phyloP scores from a whole-genome alignment of 2,113 vertebrate genomes.

The Capreolus pygargus region DNA sequence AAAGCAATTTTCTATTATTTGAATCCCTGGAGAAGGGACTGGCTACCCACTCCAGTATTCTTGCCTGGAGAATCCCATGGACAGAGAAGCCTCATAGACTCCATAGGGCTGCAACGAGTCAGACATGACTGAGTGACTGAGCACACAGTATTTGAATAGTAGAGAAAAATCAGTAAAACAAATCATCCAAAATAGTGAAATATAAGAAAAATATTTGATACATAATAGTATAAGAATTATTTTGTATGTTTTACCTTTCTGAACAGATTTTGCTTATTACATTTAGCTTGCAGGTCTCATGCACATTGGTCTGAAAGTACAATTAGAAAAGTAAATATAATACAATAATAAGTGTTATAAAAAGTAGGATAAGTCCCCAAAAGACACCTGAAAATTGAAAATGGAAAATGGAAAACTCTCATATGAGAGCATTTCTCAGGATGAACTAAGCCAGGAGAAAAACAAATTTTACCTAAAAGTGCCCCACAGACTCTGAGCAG shows the following conservation, averaged over 20 bases:
- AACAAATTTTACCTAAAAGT: not conserved
- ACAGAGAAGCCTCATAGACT: not conserved
- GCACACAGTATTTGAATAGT: not conserved
- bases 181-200: not conserved
- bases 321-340: constrained; percentile 51
- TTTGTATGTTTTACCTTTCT: constrained; percentile 2
- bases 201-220: not conserved
- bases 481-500: not conserved
- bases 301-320: not conserved
- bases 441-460: constrained; percentile 16
- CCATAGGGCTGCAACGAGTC: not conserved
- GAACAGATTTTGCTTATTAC: constrained; percentile 24
- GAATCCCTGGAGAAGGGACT: not conserved
- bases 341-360: not conserved
- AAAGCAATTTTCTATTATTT: constrained; percentile 23
- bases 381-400: not conserved
- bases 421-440: not conserved
- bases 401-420: constrained; percentile 45
- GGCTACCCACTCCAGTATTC: not conserved
- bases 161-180: not conserved
- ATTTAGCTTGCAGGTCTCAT: not conserved
- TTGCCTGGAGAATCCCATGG: not conserved
- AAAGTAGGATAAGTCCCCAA: not conserved
- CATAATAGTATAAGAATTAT: not conserved
- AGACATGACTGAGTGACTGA: not conserved